Percentiles rank a stretch among this genome's conserved stretches.
These are phyloP conservation scores for Ips typographus DNA, from an alignment of 1,140 invertebrate genomes.

Conservation along the genomic window DNA sequence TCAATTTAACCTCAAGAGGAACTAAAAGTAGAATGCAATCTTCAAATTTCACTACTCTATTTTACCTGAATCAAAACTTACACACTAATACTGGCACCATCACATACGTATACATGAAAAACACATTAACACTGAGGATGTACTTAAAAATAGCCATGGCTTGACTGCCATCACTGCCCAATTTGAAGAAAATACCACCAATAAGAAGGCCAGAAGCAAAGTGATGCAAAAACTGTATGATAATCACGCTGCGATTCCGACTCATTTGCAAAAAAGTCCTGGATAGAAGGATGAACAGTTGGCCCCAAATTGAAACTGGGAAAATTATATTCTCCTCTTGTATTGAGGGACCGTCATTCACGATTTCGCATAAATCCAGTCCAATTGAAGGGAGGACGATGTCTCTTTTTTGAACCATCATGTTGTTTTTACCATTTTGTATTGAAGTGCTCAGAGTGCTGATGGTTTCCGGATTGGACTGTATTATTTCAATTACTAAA, in stretches of 20 bases:
- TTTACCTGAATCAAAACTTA: constrained; percentile 51
- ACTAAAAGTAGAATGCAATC: constrained; percentile 58
- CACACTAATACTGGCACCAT: constrained; percentile 62
- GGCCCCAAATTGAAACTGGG: constrained; percentile 56
- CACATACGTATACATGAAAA: constrained; percentile 65
- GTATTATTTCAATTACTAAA: constrained; percentile 55
- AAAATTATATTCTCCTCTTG: constrained; percentile 51
- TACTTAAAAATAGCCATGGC: constrained; percentile 63
- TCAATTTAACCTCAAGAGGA: constrained; percentile 80
- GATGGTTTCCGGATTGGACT: constrained; percentile 49
- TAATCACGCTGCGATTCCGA: constrained; percentile 58
- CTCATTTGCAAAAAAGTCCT: constrained; percentile 58
- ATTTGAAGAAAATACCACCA: constrained; percentile 58
- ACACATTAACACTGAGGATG: constrained; percentile 58
- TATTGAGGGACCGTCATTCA: constrained; percentile 35
- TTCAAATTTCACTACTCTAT: background rate
- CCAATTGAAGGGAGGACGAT: background rate
- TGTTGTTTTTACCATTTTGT: constrained; percentile 46
- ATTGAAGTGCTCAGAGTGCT: constrained; percentile 33
- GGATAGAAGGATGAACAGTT: constrained; percentile 57
- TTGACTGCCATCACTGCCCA: constrained; percentile 57
- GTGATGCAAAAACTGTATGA: constrained; percentile 60
- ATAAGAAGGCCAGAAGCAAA: constrained; percentile 56
- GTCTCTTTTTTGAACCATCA: constrained; percentile 23
- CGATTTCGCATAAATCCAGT: constrained; percentile 33